Base-by-base conservation (phyloP, 2,888 invertebrate species). In the Neuroscelio doddi region DNA sequence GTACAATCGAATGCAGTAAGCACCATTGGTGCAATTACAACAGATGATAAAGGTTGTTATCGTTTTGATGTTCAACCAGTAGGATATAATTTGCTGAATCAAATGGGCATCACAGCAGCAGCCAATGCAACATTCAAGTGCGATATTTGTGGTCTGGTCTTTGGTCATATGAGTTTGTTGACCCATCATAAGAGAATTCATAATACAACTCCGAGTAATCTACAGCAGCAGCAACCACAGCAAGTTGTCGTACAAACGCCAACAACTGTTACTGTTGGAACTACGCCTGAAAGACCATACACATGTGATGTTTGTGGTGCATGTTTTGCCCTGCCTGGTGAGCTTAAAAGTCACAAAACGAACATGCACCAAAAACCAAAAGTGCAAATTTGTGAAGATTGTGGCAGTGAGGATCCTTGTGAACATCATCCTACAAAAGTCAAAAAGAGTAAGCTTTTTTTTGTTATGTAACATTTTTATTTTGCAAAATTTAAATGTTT, bases 171-270 rank as follows among this genome's bases (percentile, higher is more conserved):
- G 68, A 90, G 92, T 41, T 84, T 94, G 57, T 85, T 94, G n/a
- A 94, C 93, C 85, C 93, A 94, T 77, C 94, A 94, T 84, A 95
- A 94, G 86, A 89, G 93, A 71, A 91, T 92, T 78, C 93, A 93
- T 80, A 90, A 90, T 66, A 77, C 82, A n/a, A 83, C 84, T 10
- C 83, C 83, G 4, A 82, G 81, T 58, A 83, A 81, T 69, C 68
- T 83, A 27, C 81, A 79, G 50, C 81, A 79, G 56, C 80, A 80
- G 41, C 81, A 80, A 45, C 78, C 80, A 0, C 81, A 86, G 78
- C 82, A 86, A 82, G 74, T 87, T 79, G 83, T 85, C 27, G 83
- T 84, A 9, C 83, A 85, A 63, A 81, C 83, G 7, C 83, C 84
- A 7, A 84, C 84, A n/a, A 84, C 84, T n/a, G 83, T 83, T 3